Conservation (phyloP, 2,113 vertebrate genomes). For the Promerops cafer region DNA sequence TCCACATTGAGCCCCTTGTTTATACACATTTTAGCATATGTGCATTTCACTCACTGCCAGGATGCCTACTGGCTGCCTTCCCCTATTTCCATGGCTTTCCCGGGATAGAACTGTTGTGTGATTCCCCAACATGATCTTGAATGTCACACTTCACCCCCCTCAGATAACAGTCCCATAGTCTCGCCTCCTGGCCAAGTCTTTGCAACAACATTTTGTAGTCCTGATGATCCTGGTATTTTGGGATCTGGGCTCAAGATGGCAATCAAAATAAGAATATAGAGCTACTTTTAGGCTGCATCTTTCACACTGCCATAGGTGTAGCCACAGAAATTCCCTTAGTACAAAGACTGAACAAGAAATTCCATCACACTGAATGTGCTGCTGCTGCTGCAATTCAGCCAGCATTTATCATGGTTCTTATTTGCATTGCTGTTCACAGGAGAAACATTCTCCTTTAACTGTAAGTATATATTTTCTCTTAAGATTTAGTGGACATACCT, state of each 20-base stretch:
- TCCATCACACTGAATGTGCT: background rate
- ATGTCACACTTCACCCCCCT: background rate
- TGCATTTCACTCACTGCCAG: background rate
- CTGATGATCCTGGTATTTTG: background rate
- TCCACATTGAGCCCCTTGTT: background rate
- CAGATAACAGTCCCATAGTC: background rate
- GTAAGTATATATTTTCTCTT: background rate
- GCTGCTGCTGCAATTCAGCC: background rate
- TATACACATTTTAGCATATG: background rate
- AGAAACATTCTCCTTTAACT: background rate
- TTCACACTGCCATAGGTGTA: background rate
- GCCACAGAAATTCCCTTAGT: background rate
- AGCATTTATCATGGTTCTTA: background rate
- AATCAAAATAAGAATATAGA: background rate
- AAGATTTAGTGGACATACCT: slow-evolving; percentile 37
- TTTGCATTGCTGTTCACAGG: background rate
- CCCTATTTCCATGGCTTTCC: background rate
- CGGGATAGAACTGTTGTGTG: accelerated
- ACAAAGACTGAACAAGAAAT: background rate
- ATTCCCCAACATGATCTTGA: background rate
- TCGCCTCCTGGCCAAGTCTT: background rate
- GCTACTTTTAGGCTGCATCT: background rate
- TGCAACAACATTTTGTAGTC: background rate
- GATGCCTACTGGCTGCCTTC: background rate
- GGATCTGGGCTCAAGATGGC: background rate